These are phyloP conservation scores for Epinotia brunnichana DNA, from an alignment of 2,888 invertebrate genomes.

Conservation along the genomic window DNA sequence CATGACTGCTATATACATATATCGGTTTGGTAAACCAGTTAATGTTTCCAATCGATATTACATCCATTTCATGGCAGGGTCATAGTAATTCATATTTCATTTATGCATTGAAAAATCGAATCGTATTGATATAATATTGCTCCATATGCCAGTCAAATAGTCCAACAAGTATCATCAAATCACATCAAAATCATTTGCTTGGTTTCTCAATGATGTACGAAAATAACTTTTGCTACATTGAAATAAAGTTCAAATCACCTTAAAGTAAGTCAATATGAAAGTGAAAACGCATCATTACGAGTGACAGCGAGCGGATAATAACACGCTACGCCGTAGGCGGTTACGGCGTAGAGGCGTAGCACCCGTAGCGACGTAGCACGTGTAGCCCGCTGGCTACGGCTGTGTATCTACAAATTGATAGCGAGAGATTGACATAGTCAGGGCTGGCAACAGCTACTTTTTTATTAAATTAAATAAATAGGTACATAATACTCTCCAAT, in stretches of 20 bases:
- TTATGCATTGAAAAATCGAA: too few species aligned
- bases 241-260: neutral
- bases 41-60: too few species aligned
- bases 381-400: constrained; percentile 22
- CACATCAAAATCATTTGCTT: neutral
- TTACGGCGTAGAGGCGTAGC: constrained; percentile 62
- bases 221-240: neutral
- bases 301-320: constrained; percentile 42
- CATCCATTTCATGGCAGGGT: too few species aligned
- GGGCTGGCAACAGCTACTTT: neutral
- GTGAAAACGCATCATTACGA: constrained; percentile 27
- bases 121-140: too few species aligned
- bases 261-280: constrained; percentile 16
- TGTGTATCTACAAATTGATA: constrained; percentile 21
- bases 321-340: constrained; percentile 54
- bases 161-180: neutral
- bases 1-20: too few species aligned
- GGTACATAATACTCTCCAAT: too few species aligned
- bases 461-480: neutral
- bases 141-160: too few species aligned
- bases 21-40: too few species aligned
- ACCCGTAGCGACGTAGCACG: constrained; percentile 50
- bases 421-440: neutral
- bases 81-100: too few species aligned
- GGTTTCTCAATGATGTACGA: neutral